Conservation (phyloP, 2,113 vertebrate species). For the Hippoglossus stenolepis region DNA sequence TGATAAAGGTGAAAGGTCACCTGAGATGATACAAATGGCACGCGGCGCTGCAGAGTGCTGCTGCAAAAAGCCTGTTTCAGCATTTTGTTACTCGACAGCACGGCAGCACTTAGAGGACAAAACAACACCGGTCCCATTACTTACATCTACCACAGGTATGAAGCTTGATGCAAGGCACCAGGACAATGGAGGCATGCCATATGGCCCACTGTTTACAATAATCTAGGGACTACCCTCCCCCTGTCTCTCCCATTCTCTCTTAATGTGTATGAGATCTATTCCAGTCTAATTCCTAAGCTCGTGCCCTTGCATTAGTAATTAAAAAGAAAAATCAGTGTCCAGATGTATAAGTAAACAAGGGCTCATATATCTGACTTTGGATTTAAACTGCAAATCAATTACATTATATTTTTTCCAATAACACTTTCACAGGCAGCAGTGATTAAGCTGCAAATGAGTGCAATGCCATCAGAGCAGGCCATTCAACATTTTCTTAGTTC, state of each 20-base stretch:
- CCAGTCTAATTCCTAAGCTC: constrained; percentile 83
- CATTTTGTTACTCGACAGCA: constrained; percentile 72
- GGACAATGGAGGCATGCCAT: constrained; percentile 80
- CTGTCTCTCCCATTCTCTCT: constrained; percentile 67
- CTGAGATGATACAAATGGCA: constrained; percentile 81
- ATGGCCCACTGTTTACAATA: constrained; percentile 82
- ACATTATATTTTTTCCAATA: constrained; percentile 76
- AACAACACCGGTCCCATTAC: constrained; percentile 71
- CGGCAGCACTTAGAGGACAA: constrained; percentile 79
- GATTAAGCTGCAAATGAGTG: constrained; percentile 69
- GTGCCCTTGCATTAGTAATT: constrained; percentile 84
- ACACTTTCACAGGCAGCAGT: constrained; percentile 66
- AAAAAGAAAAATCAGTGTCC: constrained; percentile 80
- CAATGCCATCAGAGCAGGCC: constrained; percentile 39
- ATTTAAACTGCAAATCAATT: constrained; percentile 83
- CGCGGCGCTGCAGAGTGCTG: constrained; percentile 62
- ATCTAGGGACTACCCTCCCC: constrained; percentile 75
- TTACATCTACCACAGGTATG: constrained; percentile 76
- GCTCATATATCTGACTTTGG: constrained; percentile 77
- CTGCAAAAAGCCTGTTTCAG: constrained; percentile 77
- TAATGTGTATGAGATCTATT: constrained; percentile 80
- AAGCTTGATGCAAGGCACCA: constrained; percentile 67
- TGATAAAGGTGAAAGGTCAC: constrained; percentile 82
- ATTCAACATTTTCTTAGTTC: constrained; percentile 72
- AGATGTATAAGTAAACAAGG: constrained; percentile 80